These are phyloP conservation scores for Malurus leucopterus DNA, from an alignment of 2,797 vertebrate species.

Conservation along the genomic window DNA sequence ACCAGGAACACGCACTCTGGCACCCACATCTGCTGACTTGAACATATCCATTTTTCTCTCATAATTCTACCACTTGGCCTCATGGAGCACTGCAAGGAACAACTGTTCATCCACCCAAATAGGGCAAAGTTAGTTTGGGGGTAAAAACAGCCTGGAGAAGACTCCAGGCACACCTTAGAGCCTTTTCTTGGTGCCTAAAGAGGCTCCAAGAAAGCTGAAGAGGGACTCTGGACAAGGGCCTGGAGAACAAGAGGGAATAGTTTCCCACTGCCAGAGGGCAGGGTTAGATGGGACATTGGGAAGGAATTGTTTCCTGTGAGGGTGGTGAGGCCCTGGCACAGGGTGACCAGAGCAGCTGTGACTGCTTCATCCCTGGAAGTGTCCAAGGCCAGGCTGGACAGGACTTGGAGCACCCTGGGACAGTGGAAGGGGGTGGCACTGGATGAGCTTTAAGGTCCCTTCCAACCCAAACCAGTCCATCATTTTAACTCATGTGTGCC, in stretches of 20 bases:
- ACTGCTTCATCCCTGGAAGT: neutral
- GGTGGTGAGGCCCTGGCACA: neutral
- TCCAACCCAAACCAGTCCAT: neutral
- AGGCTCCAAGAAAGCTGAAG: neutral
- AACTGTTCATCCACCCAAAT: neutral
- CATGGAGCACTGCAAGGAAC: rapidly evolving
- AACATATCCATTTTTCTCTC: neutral
- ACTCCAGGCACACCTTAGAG: neutral
- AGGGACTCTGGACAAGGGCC: neutral
- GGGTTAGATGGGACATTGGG: neutral
- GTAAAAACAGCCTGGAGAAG: neutral
- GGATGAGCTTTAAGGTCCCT: neutral
- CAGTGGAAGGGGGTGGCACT: neutral
- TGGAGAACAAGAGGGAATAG: neutral
- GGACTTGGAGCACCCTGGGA: neutral
- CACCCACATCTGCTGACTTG: neutral
- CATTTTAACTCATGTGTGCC: neutral
- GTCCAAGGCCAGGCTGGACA: rapidly evolving
- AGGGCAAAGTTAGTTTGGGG: neutral
- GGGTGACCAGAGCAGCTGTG: neutral
- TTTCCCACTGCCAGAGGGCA: neutral
- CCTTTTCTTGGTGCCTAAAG: neutral
- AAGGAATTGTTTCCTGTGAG: neutral
- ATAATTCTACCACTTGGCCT: neutral
- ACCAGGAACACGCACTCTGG: neutral